Percentiles rank a stretch among this genome's conserved stretches.
These are phyloP conservation scores for Synergus gifuensis DNA, from an alignment of 2,888 invertebrate genomes.

Conservation along the genomic window DNA sequence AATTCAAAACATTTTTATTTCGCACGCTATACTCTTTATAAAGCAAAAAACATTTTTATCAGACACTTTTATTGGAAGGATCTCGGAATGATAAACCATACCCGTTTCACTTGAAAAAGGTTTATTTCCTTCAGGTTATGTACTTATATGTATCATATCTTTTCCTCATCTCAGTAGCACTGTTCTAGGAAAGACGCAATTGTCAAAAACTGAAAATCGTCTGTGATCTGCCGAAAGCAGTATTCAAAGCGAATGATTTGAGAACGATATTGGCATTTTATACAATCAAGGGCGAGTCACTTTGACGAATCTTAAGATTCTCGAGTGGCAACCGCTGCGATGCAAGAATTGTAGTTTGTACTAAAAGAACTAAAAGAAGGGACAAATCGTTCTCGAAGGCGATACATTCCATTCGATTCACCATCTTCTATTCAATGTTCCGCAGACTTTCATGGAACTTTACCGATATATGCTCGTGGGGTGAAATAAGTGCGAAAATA, in stretches of 20 bases:
- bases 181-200: slow-evolving; percentile 24
- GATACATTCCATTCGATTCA: slow-evolving; percentile 50
- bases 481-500: slow-evolving; percentile 75
- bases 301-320: slow-evolving; percentile 49
- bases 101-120: background rate
- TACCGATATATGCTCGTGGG: slow-evolving; percentile 54
- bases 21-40: background rate
- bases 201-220: slow-evolving; percentile 13
- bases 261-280: slow-evolving; percentile 43
- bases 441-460: slow-evolving; percentile 49
- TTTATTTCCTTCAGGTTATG: background rate
- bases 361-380: slow-evolving; percentile 48
- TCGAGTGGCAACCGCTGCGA: slow-evolving; percentile 37
- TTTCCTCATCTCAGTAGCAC: slow-evolving; percentile 12
- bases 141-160: slow-evolving; percentile 1
- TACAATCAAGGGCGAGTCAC: slow-evolving; percentile 43
- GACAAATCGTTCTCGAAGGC: slow-evolving; percentile 54
- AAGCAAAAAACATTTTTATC: background rate
- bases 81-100: background rate
- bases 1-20: background rate
- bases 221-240: slow-evolving; percentile 17
- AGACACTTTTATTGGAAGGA: background rate
- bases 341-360: slow-evolving; percentile 34
- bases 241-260: slow-evolving; percentile 42
- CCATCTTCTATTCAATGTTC: slow-evolving; percentile 46